Evolutionary conservation across 2,888 invertebrate species (phyloP).

Genomic region (Chalcis sispes): DNA sequence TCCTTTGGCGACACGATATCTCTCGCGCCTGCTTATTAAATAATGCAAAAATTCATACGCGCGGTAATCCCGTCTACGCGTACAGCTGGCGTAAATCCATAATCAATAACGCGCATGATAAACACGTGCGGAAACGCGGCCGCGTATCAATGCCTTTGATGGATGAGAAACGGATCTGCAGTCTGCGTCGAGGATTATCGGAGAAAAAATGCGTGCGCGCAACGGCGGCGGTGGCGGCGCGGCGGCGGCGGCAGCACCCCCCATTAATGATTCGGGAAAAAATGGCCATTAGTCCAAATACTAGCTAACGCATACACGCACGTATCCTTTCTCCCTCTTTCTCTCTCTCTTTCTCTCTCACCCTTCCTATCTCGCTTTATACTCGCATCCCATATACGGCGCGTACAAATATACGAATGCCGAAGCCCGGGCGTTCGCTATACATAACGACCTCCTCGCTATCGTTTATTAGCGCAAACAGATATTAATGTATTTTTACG

Average conservation of each 20-base stretch:
- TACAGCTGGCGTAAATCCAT: constrained; percentile 55
- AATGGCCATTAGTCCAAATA: constrained; percentile 74
- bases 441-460: constrained; percentile 69
- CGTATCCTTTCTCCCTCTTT: background rate
- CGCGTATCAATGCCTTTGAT: constrained; percentile 59
- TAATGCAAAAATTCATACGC: constrained; percentile 38
- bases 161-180: constrained; percentile 60
- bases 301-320: constrained; percentile 30
- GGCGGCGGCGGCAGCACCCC: background rate
- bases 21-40: constrained; percentile 37
- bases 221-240: too few relatives aligned
- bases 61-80: constrained; percentile 3
- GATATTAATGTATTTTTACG: constrained; percentile 77
- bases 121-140: constrained; percentile 53
- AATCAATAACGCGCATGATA: constrained; percentile 57
- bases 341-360: background rate
- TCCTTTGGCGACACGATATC: too few relatives aligned
- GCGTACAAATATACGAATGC: constrained; percentile 38
- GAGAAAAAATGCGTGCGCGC: constrained; percentile 44
- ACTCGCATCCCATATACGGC: too few relatives aligned
- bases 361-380: background rate
- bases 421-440: constrained; percentile 29
- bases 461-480: constrained; percentile 76
- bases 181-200: constrained; percentile 57
- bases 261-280: constrained; percentile 59